Evolutionary conservation across 2,888 invertebrate species (phyloP), one percentile per base, ranked within the genome.

Genomic region (Darwinula stevensoni): DNA sequence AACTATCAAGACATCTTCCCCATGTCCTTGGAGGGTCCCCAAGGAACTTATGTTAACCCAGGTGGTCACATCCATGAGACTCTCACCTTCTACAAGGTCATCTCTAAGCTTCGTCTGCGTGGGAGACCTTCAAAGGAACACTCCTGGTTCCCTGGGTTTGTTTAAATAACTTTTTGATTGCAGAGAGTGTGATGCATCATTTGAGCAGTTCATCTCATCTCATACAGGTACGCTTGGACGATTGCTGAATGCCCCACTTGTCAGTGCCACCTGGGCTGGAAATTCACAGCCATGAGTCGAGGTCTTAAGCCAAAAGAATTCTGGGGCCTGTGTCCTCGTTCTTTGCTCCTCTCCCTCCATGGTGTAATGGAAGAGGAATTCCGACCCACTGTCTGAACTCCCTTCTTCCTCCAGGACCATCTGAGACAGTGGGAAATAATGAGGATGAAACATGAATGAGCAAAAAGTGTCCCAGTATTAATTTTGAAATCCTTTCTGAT

Each of bases 131-230:
- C 68, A 2, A 61, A 61, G n/a, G 63, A 69, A 40, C 69, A 66
- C 44, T 69, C 67, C 38, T 78, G 78, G 78, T 78, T 78, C 75
- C 76, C 4, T 75, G 73, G 66, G n/a, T n/a, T n/a, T 69, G 54
- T 44, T 11, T 14, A 28, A 14, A 6, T 14, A 18, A 31, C 17
- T 27, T 31, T 14, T 14, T 15, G 12, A 16, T 22, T 31, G 12
- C n/a, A 26, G 17, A 9, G 31, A 30, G 29, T 15, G 70, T 73
- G n/a, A n/a, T n/a, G n/a, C n/a, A n/a, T n/a, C n/a, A n/a, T n/a
- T n/a, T n/a, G n/a, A n/a, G n/a, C n/a, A n/a, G n/a, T n/a, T n/a
- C n/a, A n/a, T n/a, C n/a, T n/a, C n/a, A n/a, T n/a, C n/a, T n/a
- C n/a, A n/a, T n/a, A n/a, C n/a, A n/a, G n/a, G 16, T 78, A 75